phyloP scores from a whole-genome alignment of 2,888 invertebrate genomes.

The Oligia fasciuncula region DNA sequence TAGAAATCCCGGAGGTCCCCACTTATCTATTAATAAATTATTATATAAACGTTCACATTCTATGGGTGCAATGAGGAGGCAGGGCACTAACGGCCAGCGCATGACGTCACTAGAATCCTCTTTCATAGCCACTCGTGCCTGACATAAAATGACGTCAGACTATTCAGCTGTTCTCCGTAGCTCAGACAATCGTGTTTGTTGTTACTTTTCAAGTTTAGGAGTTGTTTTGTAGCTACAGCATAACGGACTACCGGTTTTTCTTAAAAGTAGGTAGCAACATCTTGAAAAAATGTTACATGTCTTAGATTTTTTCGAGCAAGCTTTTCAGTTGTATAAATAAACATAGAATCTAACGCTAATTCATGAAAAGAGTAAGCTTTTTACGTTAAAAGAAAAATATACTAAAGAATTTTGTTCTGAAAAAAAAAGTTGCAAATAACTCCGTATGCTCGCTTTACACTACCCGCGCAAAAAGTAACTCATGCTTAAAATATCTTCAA shows the following conservation, averaged over 20 bases:
- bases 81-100: slow-evolving; percentile 50
- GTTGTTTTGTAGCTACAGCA: slow-evolving; percentile 10
- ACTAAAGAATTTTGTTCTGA: neutral
- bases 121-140: slow-evolving; percentile 60
- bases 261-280: neutral
- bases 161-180: slow-evolving; percentile 57
- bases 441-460: slow-evolving; percentile 12
- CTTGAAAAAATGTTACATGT: neutral
- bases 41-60: slow-evolving; percentile 46
- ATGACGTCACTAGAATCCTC: slow-evolving; percentile 61
- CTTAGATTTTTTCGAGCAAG: neutral
- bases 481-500: slow-evolving; percentile 47
- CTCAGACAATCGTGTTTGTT: slow-evolving; percentile 48
- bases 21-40: slow-evolving; percentile 41
- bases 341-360: neutral
- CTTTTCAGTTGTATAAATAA: neutral
- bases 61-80: slow-evolving; percentile 39
- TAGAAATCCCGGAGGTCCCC: slow-evolving; percentile 30
- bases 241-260: neutral
- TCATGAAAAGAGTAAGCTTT: neutral
- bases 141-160: slow-evolving; percentile 62
- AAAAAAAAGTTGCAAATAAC: slow-evolving; percentile 36
- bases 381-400: slow-evolving; percentile 3
- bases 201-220: slow-evolving; percentile 39
- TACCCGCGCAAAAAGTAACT: slow-evolving; percentile 47